phyloP scores from a whole-genome alignment of 1,140 invertebrate species.

The Zeugodacus cucurbitae region DNA sequence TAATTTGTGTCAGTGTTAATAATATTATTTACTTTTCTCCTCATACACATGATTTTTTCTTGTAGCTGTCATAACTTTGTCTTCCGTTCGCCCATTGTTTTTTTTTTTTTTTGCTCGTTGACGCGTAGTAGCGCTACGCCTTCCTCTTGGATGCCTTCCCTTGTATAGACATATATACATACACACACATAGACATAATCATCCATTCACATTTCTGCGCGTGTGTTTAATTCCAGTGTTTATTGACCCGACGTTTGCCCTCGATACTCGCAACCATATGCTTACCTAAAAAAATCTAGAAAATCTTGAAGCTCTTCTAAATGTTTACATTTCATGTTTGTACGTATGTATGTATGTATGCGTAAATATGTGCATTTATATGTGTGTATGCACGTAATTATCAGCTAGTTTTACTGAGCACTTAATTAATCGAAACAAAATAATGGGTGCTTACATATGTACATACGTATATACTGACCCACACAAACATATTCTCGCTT shows the following conservation, averaged over 20 bases:
- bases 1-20: background rate
- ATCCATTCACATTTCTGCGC: background rate
- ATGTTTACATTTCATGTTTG: too few relatives aligned
- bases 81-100: background rate
- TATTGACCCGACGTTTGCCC: conserved; percentile 18
- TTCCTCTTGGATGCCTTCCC: background rate
- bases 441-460: background rate
- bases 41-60: background rate
- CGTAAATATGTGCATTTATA: background rate
- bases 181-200: background rate
- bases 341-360: background rate
- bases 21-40: background rate
- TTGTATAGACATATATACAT: background rate
- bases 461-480: background rate
- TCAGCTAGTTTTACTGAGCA: background rate
- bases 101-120: background rate
- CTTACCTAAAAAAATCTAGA: background rate
- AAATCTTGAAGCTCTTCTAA: background rate
- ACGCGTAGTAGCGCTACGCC: background rate
- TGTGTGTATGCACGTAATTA: background rate
- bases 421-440: background rate
- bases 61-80: background rate
- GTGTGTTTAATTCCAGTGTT: background rate
- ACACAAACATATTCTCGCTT: too few relatives aligned
- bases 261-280: background rate